Base-by-base conservation (phyloP, 2,797 vertebrate species). In the Staurois parvus region DNA sequence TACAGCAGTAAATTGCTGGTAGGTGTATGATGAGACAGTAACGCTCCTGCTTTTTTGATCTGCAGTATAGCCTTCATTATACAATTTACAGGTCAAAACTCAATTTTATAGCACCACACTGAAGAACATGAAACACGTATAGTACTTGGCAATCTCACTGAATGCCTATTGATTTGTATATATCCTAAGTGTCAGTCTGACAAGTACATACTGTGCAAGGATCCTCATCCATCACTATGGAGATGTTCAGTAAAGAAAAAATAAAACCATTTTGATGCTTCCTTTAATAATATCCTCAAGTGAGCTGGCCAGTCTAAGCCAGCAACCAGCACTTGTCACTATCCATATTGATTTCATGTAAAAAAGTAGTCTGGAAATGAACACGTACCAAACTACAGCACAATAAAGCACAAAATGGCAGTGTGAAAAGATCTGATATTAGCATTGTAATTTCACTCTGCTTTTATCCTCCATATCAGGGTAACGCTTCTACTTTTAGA, bases 341-440 rank as follows among this genome's bases (percentile, higher is more conserved):
- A 28, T n/a, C 29, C 64, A 64, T 72, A 77, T 86, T 82, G 73
- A 78, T 83, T 67, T 48, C 2, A 72, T 62, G 73, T 72, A 76
- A 69, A 42, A n/a, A 48, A 45, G 48, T n/a, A 86, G 29, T 48
- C 17, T 73, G 34, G 24, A 69, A 70, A 37, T 26, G 11, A 85
- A 42, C 68, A 84, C 24, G 9, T 13, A 70, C 12, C 5, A 45
- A 59, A 32, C 59, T 21, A 4, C 28, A 69, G 6, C 10, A 48
- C 11, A 48, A 24, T 12, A 52, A 34, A 37, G 37, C n/a, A 24
- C 11, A 42, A 42, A 42, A 72, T 34, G 24, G 24, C 30, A 72
- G 30, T 11, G 17, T 34, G 19, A 70, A 32, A 37, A 72, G 13
- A 72, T 72, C 40, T 64, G 26, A 64, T 64, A n/a, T 64, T 12